Conservation (phyloP, 2,797 vertebrate species). For the Carapus acus region DNA sequence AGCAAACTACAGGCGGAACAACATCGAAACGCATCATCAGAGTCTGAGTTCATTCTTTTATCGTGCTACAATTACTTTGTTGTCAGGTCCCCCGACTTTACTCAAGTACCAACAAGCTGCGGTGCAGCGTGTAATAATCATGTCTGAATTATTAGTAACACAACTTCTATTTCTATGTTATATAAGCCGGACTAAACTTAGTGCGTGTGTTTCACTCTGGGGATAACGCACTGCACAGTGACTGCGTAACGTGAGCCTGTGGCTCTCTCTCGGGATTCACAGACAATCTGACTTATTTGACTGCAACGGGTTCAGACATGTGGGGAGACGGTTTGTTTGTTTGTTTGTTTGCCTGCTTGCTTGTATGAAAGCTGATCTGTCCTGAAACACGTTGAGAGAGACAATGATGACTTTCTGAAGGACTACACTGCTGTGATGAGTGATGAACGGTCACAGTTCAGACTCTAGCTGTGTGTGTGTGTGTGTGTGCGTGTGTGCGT, state of each 20-base stretch:
- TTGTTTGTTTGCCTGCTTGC: too few species aligned
- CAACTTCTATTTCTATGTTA: conserved; percentile 10
- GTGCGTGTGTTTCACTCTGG: conserved; percentile 12
- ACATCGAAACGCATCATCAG: too few species aligned
- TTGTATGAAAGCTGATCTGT: too few species aligned
- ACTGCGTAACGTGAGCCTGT: conserved; percentile 38
- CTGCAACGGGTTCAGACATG: conserved; percentile 1
- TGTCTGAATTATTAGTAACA: conserved; percentile 2
- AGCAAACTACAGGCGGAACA: too few species aligned
- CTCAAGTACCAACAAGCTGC: neutral
- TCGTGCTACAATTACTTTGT: too few species aligned
- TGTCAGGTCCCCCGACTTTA: too few species aligned
- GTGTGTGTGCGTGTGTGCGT: conserved; percentile 16
- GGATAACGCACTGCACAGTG: conserved; percentile 10
- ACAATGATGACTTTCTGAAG: too few species aligned
- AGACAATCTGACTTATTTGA: conserved; percentile 28
- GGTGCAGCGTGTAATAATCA: neutral
- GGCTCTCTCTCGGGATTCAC: conserved; percentile 26
- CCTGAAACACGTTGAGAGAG: too few species aligned
- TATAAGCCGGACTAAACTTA: conserved; percentile 33
- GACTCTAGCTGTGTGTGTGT: conserved; percentile 14
- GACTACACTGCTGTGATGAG: too few species aligned
- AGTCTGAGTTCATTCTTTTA: too few species aligned
- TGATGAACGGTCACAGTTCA: conserved; percentile 44
- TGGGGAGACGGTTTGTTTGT: too few species aligned